A percentile compares a stretch with the other conserved stretches of the same genome.
These are phyloP conservation scores for Podotricha telesiphe DNA, from an alignment of 2,888 invertebrate species.

Conservation along the genomic window DNA sequence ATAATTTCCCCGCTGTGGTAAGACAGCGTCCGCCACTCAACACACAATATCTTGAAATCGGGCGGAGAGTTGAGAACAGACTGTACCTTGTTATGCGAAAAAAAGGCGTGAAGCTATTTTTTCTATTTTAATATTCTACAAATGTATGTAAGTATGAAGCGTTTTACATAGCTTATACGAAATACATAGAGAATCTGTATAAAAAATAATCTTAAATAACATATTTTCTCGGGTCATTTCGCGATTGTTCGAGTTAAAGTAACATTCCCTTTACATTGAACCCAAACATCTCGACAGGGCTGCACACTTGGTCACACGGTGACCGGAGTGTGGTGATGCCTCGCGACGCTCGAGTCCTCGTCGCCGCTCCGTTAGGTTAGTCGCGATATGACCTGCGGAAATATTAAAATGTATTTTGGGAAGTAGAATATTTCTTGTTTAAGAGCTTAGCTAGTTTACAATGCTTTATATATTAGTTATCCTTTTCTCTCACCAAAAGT, in stretches of 20 bases:
- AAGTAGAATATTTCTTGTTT: neutral
- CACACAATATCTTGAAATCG: too few relatives aligned
- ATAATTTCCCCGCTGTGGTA: too few relatives aligned
- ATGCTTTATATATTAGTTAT: too few relatives aligned
- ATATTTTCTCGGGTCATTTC: constrained; percentile 20
- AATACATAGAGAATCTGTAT: too few relatives aligned
- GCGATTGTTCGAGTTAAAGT: neutral
- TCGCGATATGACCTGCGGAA: constrained; percentile 18
- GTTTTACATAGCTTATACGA: too few relatives aligned
- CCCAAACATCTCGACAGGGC: constrained; percentile 1
- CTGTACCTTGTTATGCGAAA: too few relatives aligned
- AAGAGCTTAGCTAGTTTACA: neutral
- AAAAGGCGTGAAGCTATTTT: too few relatives aligned
- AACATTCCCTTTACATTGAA: neutral
- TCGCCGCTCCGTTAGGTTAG: neutral
- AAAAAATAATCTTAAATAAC: neutral
- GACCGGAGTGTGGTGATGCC: constrained; percentile 11
- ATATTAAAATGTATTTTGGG: neutral
- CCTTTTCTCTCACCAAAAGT: too few relatives aligned
- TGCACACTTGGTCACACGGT: constrained; percentile 2
- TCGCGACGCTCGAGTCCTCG: neutral
- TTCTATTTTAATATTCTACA: too few relatives aligned
- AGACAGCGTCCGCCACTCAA: too few relatives aligned
- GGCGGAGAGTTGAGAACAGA: too few relatives aligned
- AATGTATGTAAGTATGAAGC: too few relatives aligned